These are phyloP conservation scores for Helicoverpa zea DNA, from an alignment of 1,140 invertebrate species.

Conservation along the genomic window DNA sequence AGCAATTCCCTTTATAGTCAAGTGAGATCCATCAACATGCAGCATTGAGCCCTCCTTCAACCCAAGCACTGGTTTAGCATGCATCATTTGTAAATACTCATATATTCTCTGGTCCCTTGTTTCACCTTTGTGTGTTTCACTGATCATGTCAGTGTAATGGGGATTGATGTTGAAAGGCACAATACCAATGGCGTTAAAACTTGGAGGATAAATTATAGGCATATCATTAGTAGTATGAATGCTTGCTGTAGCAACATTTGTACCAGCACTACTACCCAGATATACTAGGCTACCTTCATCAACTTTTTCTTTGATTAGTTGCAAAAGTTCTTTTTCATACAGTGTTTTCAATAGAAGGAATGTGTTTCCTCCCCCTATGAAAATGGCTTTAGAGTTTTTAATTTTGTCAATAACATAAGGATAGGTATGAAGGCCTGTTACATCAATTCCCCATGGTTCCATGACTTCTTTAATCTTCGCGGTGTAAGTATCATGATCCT, in stretches of 20 bases:
- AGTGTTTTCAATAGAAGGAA: conserved; percentile 91
- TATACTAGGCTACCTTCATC: conserved; percentile 90
- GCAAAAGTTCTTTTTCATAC: conserved; percentile 90
- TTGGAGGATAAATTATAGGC: conserved; percentile 93
- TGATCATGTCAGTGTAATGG: conserved; percentile 91
- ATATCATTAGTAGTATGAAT: conserved; percentile 95
- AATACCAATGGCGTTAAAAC: conserved; percentile 91
- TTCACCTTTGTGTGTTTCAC: conserved; percentile 91
- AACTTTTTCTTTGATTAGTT: conserved; percentile 89
- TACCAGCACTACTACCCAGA: conserved; percentile 94
- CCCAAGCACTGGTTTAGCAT: conserved; percentile 89
- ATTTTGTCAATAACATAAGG: conserved; percentile 87
- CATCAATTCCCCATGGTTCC: conserved; percentile 89
- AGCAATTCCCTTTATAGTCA: conserved; percentile 88
- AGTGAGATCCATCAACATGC: conserved; percentile 88
- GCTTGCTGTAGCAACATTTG: conserved; percentile 92
- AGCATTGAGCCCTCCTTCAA: conserved; percentile 91
- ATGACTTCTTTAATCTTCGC: conserved; percentile 88
- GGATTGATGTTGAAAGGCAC: conserved; percentile 96
- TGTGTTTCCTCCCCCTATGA: conserved; percentile 93
- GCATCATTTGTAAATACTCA: conserved; percentile 89
- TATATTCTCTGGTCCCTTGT: conserved; percentile 90
- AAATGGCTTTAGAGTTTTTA: conserved; percentile 90
- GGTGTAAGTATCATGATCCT: conserved; percentile 90
- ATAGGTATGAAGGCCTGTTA: conserved; percentile 89